Base-by-base conservation (phyloP, 1,140 invertebrate genomes). In the Saccostrea cuccullata region DNA sequence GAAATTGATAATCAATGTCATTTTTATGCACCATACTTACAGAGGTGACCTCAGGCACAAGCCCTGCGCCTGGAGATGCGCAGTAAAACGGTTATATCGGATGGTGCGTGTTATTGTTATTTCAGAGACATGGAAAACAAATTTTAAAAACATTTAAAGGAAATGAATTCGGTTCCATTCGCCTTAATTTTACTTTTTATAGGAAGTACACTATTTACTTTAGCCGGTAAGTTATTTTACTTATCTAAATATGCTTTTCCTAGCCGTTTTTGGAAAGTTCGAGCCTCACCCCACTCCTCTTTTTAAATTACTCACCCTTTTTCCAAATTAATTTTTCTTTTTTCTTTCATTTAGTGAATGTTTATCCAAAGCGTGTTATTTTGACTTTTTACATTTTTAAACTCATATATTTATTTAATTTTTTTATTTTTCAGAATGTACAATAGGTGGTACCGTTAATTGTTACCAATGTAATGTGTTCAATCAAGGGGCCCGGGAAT, bases 381-480 rank as follows among this genome's bases (percentile, higher is more conserved):
- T 9, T 67, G 5, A 20, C 5, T 3, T 67, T 67, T 67, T 67
- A 9, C 60, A 20, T n/a, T 67, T 67, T 67, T 23, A 20, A 20
- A 67, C 17, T n/a, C 60, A 67, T 20, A 9, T 67, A n/a, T n/a
- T n/a, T 67, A 20, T 0, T 77, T 15, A 20, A 64, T 20, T 17
- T 64, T 64, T 64, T n/a, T 0, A 30, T 77, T 12, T 77, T 36
- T 77, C 26, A 73, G 67, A 73, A 13, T 26, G 67, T 26, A 83
- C 82, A 47, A 47, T 55, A 30, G 55, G 40, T 56, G 60, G 64
- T 0, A 73, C 56, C 4, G 23, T 84, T 2, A 36, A 15, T 36
- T 89, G 88, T 73, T 89, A 60, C 58, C 88, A 89, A 82, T 89
- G 88, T 87, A 86, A 86, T 26, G 67, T 89, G 8, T 89, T 73